Conservation (phyloP, 2,113 vertebrate genomes). For the Seriola aureovittata region DNA sequence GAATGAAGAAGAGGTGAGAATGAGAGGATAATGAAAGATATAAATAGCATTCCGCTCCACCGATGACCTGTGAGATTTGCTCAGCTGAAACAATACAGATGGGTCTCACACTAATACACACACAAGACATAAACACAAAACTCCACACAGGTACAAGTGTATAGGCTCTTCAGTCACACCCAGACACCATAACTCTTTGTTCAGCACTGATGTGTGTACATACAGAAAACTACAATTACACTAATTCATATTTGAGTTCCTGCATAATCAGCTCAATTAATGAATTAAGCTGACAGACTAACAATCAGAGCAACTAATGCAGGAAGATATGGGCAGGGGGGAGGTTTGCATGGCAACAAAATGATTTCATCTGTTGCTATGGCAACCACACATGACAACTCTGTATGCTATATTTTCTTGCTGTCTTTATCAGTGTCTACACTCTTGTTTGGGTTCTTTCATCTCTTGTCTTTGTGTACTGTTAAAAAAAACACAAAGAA, state of each 20-base stretch:
- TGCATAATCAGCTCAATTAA: constrained; percentile 39
- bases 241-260: constrained; percentile 25
- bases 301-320: constrained; percentile 18
- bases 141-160: constrained; percentile 7
- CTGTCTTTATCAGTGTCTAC: not conserved
- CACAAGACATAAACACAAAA: constrained; percentile 16
- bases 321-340: not conserved
- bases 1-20: constrained; percentile 8
- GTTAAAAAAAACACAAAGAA: not conserved
- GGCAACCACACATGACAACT: constrained; percentile 42
- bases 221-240: constrained; percentile 16
- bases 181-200: not conserved
- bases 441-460: constrained; percentile 29
- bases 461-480: not conserved
- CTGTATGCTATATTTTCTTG: not conserved
- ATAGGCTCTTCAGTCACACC: not conserved
- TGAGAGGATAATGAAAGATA: constrained; percentile 65
- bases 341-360: constrained; percentile 4
- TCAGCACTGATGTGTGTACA: constrained; percentile 2
- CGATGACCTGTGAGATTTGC: constrained; percentile 59
- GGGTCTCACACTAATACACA: constrained; percentile 39
- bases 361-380: constrained; percentile 26
- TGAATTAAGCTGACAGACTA: constrained; percentile 19
- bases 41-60: constrained; percentile 57
- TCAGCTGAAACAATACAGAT: constrained; percentile 57